Base-by-base conservation (phyloP, 1,140 invertebrate genomes). In the Propsilocerus akamusi region DNA sequence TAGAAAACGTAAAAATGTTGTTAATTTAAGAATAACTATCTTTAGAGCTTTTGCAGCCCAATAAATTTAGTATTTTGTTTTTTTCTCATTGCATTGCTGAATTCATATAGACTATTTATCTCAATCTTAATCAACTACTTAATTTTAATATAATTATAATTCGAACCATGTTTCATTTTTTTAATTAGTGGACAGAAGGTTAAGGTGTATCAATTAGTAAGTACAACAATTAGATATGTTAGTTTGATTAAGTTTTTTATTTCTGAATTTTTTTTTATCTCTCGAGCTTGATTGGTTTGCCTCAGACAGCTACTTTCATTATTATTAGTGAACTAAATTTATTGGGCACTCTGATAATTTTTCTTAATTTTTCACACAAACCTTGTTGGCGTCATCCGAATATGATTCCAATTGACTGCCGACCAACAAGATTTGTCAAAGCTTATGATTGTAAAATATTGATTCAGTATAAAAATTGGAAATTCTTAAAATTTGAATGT, bases 301-400 rank as follows among this genome's bases (percentile, higher is more conserved):
- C n/a, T n/a, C 47, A 48, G 28, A 52, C 30, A 53, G 47, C 25
- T 23, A 48, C 26, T 46, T 49, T 25, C 14, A 14, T 26, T 49
- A 32, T 55, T 52, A 55, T 51, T 61, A 60, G 69, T 68, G 63
- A 68, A 71, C 67, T 67, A 65, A 68, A 63, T 69, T 73, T 72
- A 73, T 73, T 73, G 71, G 71, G 70, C 70, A 71, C 68, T 70
- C 63, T 7, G 14, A 41, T 41, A 20, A 41, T 30, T n/a, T 12
- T 30, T 30, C 14, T 30, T 30, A 3, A 12, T 30, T n/a, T 30
- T 30, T 30, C 7, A 30, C 28, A 53, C 60, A 41, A 22, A n/a
- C 8, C 3, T 28, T 6, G 12, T 7, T 28, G 26, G 26, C 12
- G 26, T 28, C 12, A 7, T 6, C 12, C 12, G 6, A 7, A 12